Conservation (phyloP, 92 coral and sea anemone genomes). For the Zoanthus sociatus region DNA sequence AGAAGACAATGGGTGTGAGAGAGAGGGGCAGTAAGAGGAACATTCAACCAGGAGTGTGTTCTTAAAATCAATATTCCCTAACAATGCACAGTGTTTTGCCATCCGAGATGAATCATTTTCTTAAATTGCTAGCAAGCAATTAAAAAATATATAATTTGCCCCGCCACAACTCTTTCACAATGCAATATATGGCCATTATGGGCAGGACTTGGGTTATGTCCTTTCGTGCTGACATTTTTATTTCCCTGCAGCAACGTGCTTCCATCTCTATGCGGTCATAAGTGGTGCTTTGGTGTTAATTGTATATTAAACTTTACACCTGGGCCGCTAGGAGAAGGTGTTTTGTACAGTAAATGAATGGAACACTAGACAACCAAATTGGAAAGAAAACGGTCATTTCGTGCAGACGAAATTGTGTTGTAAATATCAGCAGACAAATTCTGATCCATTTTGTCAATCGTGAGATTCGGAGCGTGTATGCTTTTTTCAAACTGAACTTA, state of each 20-base stretch:
- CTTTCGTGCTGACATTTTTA: neutral
- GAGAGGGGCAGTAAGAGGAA: neutral
- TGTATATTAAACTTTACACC: conserved; percentile 67
- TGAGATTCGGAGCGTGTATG: neutral
- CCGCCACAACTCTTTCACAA: neutral
- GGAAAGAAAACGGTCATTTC: too few species aligned
- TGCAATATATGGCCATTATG: neutral
- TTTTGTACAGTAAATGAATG: conserved; percentile 70
- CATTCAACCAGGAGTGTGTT: neutral
- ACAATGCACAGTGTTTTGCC: conserved; percentile 20
- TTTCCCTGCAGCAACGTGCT: conserved; percentile 38
- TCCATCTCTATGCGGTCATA: neutral
- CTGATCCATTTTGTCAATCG: neutral
- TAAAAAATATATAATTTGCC: neutral
- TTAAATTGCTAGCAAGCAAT: neutral
- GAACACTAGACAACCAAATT: conserved; percentile 57
- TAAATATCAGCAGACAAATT: neutral
- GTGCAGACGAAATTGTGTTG: neutral
- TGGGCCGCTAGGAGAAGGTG: conserved; percentile 88
- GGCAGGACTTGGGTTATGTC: neutral
- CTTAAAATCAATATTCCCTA: neutral
- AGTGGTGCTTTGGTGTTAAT: conserved; percentile 45
- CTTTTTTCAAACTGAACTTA: neutral
- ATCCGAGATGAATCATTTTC: neutral
- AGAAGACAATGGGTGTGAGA: conserved; percentile 21